phyloP scores from a whole-genome alignment of 23 tunicate genomes.

The Ascidia mentula region DNA sequence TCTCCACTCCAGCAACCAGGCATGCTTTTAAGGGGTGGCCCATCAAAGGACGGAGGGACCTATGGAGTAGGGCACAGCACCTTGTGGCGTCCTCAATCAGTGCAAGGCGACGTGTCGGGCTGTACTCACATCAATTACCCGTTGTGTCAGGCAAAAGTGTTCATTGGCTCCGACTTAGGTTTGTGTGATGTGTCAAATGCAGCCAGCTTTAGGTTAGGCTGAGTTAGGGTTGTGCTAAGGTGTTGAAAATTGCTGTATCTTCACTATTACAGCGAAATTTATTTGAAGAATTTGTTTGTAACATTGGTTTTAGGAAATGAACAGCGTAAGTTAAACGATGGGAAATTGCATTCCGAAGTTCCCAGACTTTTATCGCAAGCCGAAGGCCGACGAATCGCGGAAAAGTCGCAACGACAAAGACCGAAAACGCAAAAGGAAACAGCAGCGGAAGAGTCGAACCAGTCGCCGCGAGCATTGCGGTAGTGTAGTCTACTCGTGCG shows the following conservation, averaged over 20 bases:
- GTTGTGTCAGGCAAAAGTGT: no score
- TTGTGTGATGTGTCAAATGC: no score
- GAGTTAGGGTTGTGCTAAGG: no score
- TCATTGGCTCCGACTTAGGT: no score
- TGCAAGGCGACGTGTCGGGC: no score
- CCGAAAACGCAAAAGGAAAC: not conserved
- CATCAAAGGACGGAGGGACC: not conserved
- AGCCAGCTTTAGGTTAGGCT: no score
- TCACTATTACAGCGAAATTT: no score
- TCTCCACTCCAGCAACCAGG: not conserved
- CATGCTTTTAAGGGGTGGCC: not conserved
- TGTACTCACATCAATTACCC: no score
- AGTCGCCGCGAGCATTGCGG: not conserved
- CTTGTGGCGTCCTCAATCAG: not conserved
- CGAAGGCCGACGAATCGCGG: not conserved
- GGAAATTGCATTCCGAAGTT: not conserved
- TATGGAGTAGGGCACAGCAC: not conserved
- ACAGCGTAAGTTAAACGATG: no score
- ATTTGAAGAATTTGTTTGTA: no score
- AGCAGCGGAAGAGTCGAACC: not conserved
- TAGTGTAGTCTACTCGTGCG: not conserved
- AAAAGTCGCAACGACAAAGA: not conserved
- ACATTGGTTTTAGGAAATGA: no score
- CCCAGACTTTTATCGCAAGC: not conserved
- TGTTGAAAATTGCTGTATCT: no score